Percentiles rank a stretch among this genome's conserved stretches.
Conservation (phyloP, 2,797 vertebrate species). For the Aselliscus stoliczkanus region DNA sequence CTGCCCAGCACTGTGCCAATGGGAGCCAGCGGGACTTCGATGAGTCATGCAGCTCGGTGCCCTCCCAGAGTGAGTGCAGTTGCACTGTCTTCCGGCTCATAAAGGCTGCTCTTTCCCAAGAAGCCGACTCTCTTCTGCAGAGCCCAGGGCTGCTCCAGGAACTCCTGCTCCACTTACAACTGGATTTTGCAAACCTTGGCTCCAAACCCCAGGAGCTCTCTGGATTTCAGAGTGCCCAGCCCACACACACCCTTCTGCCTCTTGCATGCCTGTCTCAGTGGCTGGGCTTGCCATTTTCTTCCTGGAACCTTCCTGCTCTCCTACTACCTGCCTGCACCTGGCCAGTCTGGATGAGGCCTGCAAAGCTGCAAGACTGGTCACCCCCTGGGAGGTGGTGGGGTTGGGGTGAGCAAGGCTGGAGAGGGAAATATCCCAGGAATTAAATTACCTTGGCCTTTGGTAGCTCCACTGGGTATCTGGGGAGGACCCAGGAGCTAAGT, state of each 20-base stretch:
- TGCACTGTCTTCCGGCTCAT: constrained; percentile 14
- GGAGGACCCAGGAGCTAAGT: background rate
- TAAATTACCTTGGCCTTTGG: background rate
- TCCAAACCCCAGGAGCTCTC: background rate
- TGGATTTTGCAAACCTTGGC: constrained; percentile 42
- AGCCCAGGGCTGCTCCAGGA: constrained; percentile 1
- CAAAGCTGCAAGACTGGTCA: background rate
- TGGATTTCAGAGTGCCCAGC: background rate
- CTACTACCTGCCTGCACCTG: background rate
- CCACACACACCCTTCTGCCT: background rate
- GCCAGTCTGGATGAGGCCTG: background rate
- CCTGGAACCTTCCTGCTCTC: background rate
- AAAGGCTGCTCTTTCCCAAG: background rate
- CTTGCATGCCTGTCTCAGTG: background rate
- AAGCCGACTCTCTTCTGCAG: constrained; percentile 40
- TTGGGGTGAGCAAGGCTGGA: background rate
- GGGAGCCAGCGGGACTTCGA: background rate
- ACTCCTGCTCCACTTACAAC: constrained; percentile 22
- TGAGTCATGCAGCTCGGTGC: constrained; percentile 38
- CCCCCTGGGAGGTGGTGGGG: background rate
- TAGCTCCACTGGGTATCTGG: background rate
- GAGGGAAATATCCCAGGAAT: background rate
- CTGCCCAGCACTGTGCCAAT: background rate
- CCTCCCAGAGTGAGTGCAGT: constrained; percentile 16
- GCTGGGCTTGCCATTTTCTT: background rate